These are phyloP conservation scores for Masticophis lateralis DNA, from an alignment of 2,797 vertebrate genomes.

Conservation along the genomic window DNA sequence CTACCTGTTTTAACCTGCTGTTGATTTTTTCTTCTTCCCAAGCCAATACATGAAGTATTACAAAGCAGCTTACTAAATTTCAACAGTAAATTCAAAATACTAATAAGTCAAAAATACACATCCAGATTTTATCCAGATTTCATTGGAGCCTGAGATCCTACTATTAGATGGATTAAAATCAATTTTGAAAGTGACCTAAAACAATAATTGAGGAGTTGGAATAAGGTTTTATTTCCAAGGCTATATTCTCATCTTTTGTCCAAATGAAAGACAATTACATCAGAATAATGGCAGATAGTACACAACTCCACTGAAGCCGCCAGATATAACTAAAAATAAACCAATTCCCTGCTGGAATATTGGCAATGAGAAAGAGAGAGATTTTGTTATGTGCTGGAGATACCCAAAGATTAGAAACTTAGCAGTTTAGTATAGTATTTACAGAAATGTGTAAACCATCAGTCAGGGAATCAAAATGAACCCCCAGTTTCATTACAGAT, in stretches of 20 bases:
- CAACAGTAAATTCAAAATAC: not conserved
- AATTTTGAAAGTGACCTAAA: not conserved
- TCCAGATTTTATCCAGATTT: not conserved
- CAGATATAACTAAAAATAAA: not conserved
- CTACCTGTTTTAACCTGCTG: not conserved
- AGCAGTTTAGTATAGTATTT: not conserved
- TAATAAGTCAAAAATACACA: not conserved
- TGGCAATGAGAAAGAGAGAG: not conserved
- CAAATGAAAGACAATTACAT: not conserved
- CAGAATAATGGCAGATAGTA: not conserved
- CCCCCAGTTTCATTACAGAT: not conserved
- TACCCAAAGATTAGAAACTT: not conserved
- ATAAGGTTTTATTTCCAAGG: not conserved
- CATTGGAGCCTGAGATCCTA: not conserved
- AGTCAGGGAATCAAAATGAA: not conserved
- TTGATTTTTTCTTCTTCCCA: not conserved
- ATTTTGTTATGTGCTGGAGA: not conserved
- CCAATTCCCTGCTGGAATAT: not conserved
- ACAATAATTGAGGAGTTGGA: not conserved
- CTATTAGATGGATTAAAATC: not conserved
- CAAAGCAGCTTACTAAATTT: not conserved
- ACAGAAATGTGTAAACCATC: not conserved
- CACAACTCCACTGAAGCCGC: not conserved
- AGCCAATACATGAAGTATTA: not conserved
- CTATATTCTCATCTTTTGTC: not conserved